phyloP scores from a whole-genome alignment of 2,113 vertebrate species.

The Pycnonotus jocosus region DNA sequence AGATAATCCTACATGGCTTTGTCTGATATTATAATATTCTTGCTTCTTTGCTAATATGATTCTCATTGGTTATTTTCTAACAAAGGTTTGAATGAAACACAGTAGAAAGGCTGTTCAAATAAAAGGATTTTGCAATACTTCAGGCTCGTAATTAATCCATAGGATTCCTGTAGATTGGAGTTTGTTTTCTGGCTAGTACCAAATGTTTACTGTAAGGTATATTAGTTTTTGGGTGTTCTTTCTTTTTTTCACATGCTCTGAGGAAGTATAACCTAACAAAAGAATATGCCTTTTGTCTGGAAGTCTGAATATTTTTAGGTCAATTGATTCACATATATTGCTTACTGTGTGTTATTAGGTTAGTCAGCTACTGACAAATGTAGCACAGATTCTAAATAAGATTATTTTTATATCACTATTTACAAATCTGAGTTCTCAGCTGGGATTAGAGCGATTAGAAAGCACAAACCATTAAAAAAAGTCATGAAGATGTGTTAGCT shows the following conservation, averaged over 20 bases:
- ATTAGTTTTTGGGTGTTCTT: background rate
- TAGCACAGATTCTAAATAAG: conserved; percentile 12
- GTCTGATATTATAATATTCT: background rate
- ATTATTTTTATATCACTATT: conserved; percentile 42
- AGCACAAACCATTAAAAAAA: background rate
- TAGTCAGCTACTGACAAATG: conserved; percentile 10
- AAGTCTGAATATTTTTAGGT: conserved; percentile 15
- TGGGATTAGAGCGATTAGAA: conserved; percentile 5
- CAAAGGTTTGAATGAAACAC: background rate
- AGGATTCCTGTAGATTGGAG: background rate
- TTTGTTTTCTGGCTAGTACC: background rate
- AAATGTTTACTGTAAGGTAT: background rate
- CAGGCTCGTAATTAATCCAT: background rate
- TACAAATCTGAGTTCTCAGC: conserved; percentile 10
- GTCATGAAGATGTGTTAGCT: background rate
- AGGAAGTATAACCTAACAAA: background rate
- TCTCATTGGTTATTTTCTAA: background rate
- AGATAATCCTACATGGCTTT: background rate
- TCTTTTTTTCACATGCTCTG: background rate
- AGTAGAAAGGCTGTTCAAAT: background rate
- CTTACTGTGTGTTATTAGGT: conserved; percentile 5
- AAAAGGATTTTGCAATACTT: background rate
- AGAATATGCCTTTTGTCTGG: background rate
- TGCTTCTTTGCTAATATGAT: background rate
- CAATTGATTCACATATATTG: conserved; percentile 11